Evolutionary conservation across 2,888 invertebrate genomes (phyloP).

Genomic region (Eilema caniola): DNA sequence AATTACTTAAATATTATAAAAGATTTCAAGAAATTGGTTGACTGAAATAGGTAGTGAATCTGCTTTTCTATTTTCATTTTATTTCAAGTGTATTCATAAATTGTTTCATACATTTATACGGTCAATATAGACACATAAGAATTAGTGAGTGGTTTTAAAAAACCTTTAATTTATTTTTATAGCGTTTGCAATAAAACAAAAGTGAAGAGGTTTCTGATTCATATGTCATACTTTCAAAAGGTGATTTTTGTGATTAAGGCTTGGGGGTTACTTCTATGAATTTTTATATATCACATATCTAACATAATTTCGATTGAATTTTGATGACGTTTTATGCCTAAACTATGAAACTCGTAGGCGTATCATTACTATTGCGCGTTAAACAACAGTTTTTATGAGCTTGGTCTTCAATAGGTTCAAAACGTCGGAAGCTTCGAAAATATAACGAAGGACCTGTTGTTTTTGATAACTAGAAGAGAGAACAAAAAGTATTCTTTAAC

Average conservation of each 20-base stretch:
- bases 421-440: too few relatives aligned
- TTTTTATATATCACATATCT: not conserved
- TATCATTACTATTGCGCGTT: too few relatives aligned
- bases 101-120: too few relatives aligned
- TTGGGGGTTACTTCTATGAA: not conserved
- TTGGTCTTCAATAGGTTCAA: too few relatives aligned
- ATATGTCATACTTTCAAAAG: not conserved
- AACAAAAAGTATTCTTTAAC: too few relatives aligned
- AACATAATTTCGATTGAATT: not conserved
- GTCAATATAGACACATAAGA: not conserved
- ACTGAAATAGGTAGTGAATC: not conserved
- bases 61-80: not conserved
- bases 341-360: too few relatives aligned
- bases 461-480: too few relatives aligned
- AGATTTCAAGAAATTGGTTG: not conserved
- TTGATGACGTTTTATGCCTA: not conserved
- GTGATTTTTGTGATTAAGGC: not conserved
- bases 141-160: not conserved
- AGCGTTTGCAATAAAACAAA: too few relatives aligned
- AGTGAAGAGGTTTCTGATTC: not conserved
- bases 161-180: not conserved
- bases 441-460: too few relatives aligned
- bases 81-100: not conserved
- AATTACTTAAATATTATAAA: not conserved
- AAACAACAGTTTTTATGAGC: too few relatives aligned